Evolutionary conservation across 2,797 vertebrate genomes (phyloP).

Genomic region (Rhinella marina): DNA sequence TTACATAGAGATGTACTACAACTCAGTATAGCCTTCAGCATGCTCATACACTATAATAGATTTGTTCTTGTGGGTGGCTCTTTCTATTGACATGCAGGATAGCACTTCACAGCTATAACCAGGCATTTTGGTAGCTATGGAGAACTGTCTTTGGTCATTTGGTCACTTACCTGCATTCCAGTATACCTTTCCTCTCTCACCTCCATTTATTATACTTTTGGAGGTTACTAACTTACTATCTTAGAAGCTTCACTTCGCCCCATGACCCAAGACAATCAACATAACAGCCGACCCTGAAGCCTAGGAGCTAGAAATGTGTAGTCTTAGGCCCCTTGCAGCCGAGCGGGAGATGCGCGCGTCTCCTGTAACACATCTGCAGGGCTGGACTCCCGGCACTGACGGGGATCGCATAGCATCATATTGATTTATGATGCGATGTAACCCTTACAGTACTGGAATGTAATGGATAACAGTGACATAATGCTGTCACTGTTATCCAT

Average conservation of each 20-base stretch:
- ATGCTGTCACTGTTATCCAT: too few relatives aligned
- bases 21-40: not conserved
- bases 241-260: not conserved
- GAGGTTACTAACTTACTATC: not conserved
- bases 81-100: not conserved
- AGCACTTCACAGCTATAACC: not conserved
- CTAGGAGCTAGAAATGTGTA: not conserved
- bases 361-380: too few relatives aligned
- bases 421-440: too few relatives aligned
- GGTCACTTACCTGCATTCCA: not conserved
- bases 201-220: not conserved
- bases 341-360: too few relatives aligned
- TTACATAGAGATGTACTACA: not conserved
- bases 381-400: too few relatives aligned
- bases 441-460: too few relatives aligned
- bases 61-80: too few relatives aligned
- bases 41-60: not conserved
- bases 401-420: too few relatives aligned
- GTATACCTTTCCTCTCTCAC: not conserved
- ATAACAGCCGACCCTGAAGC: not conserved
- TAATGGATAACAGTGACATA: too few relatives aligned
- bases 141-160: not conserved
- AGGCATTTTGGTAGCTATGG: not conserved
- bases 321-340: too few relatives aligned
- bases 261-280: not conserved